These are phyloP conservation scores for Perizoma affinitatum DNA, from an alignment of 2,888 invertebrate genomes.

Conservation along the genomic window DNA sequence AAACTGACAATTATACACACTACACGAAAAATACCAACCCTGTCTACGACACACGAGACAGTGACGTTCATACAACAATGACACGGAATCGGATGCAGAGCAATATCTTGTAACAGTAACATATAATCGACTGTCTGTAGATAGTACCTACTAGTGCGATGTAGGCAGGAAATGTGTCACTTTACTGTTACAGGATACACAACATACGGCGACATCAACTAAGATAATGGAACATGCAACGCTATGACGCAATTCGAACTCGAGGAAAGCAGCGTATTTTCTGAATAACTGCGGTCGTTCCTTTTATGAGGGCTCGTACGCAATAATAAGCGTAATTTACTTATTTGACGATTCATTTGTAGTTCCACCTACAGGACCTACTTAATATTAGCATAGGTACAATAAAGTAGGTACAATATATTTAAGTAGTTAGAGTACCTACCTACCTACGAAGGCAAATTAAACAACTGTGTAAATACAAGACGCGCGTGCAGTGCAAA, in stretches of 20 bases:
- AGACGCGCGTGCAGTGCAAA: conserved; percentile 30
- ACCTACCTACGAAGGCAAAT: conserved; percentile 18
- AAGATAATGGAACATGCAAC: conserved; percentile 38
- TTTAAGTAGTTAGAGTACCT: conserved; percentile 23
- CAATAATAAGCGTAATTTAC: conserved; percentile 20
- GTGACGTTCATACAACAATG: conserved; percentile 38
- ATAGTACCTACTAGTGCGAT: conserved; percentile 4
- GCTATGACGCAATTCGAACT: conserved; percentile 26
- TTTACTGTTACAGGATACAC: conserved; percentile 43
- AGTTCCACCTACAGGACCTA: conserved; percentile 28
- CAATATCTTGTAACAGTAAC: conserved; percentile 43
- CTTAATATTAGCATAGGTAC: conserved; percentile 12
- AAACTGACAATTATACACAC: conserved; percentile 44
- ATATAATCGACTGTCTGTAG: conserved; percentile 8
- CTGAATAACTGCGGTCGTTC: conserved; percentile 24
- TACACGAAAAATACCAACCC: conserved; percentile 51
- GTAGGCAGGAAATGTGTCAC: conserved; percentile 6
- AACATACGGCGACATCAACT: conserved; percentile 34
- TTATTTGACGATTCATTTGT: conserved; percentile 21
- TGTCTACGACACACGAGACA: conserved; percentile 56
- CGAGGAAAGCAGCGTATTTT: conserved; percentile 32
- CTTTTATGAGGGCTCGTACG: conserved; percentile 21
- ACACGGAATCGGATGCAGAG: conserved; percentile 39
- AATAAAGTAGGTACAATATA: conserved; percentile 17
- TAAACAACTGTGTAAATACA: conserved; percentile 13